Base-by-base conservation (phyloP, 1,140 invertebrate genomes). In the Zophobas morio region DNA sequence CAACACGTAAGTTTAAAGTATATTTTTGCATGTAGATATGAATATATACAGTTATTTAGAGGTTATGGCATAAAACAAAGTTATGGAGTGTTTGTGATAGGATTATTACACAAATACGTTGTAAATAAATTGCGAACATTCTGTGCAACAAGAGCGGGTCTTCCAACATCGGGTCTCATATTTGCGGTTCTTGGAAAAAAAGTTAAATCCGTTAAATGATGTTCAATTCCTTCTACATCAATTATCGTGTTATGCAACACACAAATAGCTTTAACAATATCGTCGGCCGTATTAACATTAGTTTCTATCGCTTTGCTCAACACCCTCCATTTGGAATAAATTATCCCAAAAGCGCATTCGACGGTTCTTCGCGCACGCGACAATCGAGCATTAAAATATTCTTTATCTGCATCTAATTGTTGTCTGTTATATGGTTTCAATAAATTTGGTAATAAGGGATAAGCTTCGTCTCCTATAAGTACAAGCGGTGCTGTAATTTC, bases 291-390 rank as follows among this genome's bases (percentile, higher is more conserved):
- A 46, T 76, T 74, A 35, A 70, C 63, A 35, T 42, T 4, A 42
- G 51, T 63, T 77, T 78, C 8, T 2, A 86, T 76, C 2, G 84
- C 74, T 54, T 75, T 54, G 72, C 83, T 81, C 49, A 77, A 57
- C 63, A 79, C 51, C 2, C 78, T 49, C 83, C 82, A 85, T 77
- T 84, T 86, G 51, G 85, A 84, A 32, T 57, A 33, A 32, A 84
- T 33, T 36, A 77, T 79, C 20, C 51, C 75, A 66, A 79, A 79
- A 5, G 75, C 75, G 34, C 71, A 73, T 6, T 73, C 71, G 51
- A 73, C 47, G 37, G 47, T 54, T 54, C 71, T 53, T 36, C 42
- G 71, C 35, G 71, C 71, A 51, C 71, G 4, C 51, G 71, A 73
- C 33, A 73, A 54, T 73, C 71, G 4, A 33, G 42, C 71, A 54